Conservation (phyloP, 2,113 vertebrate genomes). For the Pterocles burchelli region DNA sequence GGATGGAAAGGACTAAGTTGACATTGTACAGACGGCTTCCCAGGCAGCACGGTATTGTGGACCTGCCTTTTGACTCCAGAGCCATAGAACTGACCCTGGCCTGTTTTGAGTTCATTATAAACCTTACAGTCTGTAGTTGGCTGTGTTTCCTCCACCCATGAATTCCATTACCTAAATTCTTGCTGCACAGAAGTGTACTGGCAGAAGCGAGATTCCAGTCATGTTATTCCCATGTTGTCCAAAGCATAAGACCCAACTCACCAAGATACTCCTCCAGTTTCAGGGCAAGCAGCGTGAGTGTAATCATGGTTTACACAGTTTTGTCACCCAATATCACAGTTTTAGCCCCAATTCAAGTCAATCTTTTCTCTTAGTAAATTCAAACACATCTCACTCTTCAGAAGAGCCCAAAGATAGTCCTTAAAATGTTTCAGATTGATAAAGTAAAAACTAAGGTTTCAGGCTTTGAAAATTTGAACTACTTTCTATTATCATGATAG, state of each 20-base stretch:
- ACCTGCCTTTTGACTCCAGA: not conserved
- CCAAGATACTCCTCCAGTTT: not conserved
- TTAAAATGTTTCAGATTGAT: not conserved
- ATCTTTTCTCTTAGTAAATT: not conserved
- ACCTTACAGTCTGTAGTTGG: not conserved
- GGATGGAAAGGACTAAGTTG: not conserved
- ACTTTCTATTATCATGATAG: not conserved
- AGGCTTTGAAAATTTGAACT: not conserved
- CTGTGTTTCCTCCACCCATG: not conserved
- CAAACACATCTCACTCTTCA: not conserved
- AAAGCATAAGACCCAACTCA: not conserved
- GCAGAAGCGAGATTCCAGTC: not conserved
- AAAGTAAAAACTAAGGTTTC: not conserved
- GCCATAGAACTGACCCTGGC: not conserved
- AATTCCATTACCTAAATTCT: not conserved
- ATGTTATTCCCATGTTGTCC: not conserved
- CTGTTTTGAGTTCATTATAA: not conserved
- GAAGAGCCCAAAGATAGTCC: not conserved
- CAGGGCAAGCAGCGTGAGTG: not conserved
- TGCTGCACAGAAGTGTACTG: not conserved
- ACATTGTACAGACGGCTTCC: not conserved
- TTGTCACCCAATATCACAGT: not conserved
- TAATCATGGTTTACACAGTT: not conserved
- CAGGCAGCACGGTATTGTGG: not conserved
- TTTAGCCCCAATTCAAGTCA: not conserved